Evolutionary conservation across 37 sponge, comb jelly and placozoan species (phyloP), one percentile per base, ranked within the genome.

Genomic region (Agelas oroides): DNA sequence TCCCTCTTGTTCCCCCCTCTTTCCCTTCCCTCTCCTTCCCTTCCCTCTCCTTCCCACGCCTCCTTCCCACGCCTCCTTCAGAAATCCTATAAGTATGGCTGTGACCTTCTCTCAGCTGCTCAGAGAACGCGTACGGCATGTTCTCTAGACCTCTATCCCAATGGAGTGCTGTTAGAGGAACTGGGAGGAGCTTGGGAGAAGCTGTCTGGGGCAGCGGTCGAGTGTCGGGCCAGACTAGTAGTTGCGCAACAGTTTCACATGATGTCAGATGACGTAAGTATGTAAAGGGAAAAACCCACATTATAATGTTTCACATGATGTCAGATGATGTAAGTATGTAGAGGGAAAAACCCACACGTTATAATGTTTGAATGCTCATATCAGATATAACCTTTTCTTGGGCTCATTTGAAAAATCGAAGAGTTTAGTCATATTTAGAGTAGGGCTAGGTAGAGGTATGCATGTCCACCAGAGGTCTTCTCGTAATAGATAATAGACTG

Each of bases 31-130:
- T 8, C 46, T 12, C 8, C 46, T 8, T 8, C 8, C 46, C 3
- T 8, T 8, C 46, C 46, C 8, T 8, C 3, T 8, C 8, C 46
- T 46, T 46, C 6, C 46, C 3, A 3, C 46, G 8, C 46, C 8
- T 8, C 46, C 46, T 12, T 8, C 46, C 8, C 46, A 46, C 46
- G 8, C 8, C 46, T 46, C 8, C 46, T 46, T 8, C 46, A 88
- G 88, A 88, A 88, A 81, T 73, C 88, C 33, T 81, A 88, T 69
- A 74, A 81, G 69, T 89, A 89, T 75, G 88, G 88, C 17, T 65
- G 70, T 72, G 88, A 87, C 69, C 75, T 92, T 62, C 52, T 92
- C 17, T 73, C 84, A 37, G 76, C 84, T 18, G 92, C 88, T 14
- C 68, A 81, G 69, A 71, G 77, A 32, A 73, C 53, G 56, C 73